Percentiles rank a stretch among this genome's conserved stretches.
Evolutionary conservation across 2,888 invertebrate species (phyloP).

Genomic region (Gastracanthus pulcherrimus): DNA sequence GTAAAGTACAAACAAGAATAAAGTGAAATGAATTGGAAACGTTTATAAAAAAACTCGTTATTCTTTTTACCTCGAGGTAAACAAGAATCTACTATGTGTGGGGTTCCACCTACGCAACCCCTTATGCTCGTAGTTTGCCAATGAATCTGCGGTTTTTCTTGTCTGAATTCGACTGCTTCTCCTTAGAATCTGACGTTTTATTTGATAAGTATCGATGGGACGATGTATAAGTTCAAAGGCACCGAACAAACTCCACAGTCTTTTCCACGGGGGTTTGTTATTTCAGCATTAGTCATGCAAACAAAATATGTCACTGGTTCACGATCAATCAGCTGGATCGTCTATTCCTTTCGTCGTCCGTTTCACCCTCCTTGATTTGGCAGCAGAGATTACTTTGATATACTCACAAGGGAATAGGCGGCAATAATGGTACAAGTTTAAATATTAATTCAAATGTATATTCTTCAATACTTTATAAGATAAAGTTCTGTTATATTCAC

Average conservation of each 20-base stretch:
- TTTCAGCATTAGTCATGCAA: constrained; percentile 68
- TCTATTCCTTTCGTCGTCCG: not conserved
- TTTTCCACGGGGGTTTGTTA: constrained; percentile 66
- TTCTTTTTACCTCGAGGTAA: not conserved
- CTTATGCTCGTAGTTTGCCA: not conserved
- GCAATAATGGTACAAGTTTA: not conserved
- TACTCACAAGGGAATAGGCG: not conserved
- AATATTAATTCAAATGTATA: not conserved
- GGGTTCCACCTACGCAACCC: no score
- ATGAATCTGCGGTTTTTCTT: not conserved
- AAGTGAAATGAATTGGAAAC: no score
- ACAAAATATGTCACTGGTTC: constrained; percentile 61
- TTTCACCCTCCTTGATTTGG: constrained; percentile 9
- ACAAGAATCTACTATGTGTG: not conserved
- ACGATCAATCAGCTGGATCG: not conserved
- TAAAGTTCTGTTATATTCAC: no score
- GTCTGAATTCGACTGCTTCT: not conserved
- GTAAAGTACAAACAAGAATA: no score
- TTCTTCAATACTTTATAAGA: not conserved
- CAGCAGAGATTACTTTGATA: constrained; percentile 39
- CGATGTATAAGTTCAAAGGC: constrained; percentile 69
- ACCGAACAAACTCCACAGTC: constrained; percentile 62
- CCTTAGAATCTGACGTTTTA: constrained; percentile 53
- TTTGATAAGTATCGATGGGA: constrained; percentile 64
- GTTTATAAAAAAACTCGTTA: not conserved